Conservation (phyloP, 2,888 invertebrate genomes). For the Tipula confusa region DNA sequence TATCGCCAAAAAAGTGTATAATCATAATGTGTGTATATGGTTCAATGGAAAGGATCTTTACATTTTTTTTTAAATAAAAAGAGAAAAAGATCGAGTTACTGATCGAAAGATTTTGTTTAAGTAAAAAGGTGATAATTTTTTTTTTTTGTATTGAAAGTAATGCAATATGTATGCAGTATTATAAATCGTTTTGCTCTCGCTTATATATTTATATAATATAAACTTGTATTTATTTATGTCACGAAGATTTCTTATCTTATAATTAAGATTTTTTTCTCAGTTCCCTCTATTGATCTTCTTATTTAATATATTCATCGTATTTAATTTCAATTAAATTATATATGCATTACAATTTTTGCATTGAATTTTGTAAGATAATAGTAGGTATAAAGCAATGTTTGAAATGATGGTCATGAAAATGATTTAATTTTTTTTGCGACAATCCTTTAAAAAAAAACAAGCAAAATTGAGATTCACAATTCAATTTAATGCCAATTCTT, state of each 20-base stretch:
- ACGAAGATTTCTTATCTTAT: not conserved
- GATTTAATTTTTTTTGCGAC: constrained; percentile 12
- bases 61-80: not conserved
- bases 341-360: not conserved
- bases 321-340: constrained; percentile 4
- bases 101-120: not conserved
- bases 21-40: not conserved
- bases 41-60: not conserved
- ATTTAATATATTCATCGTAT: not conserved
- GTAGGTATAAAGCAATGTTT: not conserved
- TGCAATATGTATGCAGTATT: not conserved
- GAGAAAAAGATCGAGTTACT: not conserved
- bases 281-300: not conserved
- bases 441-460: not conserved
- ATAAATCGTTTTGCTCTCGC: not conserved
- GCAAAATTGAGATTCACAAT: not conserved
- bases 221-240: not conserved
- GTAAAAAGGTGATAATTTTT: not conserved
- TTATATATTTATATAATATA: too few species aligned
- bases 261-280: not conserved
- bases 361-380: not conserved
- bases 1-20: not conserved
- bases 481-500: constrained; percentile 12
- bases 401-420: constrained; percentile 20
- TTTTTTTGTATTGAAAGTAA: not conserved